Percentiles rank a stretch among this genome's conserved stretches.
These are phyloP conservation scores for Drosophila malerkotliana DNA, from an alignment of 1,140 invertebrate genomes.

Conservation along the genomic window DNA sequence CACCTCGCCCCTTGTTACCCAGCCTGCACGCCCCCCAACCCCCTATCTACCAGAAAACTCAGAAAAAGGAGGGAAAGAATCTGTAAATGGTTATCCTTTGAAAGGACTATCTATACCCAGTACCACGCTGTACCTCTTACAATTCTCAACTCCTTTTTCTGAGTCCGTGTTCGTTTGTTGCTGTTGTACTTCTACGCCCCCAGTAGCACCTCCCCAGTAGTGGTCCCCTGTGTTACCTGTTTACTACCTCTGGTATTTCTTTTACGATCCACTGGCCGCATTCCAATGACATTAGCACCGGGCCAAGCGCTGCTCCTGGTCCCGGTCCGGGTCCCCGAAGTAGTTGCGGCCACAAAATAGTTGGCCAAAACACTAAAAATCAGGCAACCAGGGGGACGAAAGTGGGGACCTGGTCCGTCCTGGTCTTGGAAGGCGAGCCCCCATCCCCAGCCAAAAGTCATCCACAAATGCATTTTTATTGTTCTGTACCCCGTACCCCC, in stretches of 20 bases:
- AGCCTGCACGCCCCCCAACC: conserved; percentile 9
- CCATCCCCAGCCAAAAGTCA: conserved; percentile 39
- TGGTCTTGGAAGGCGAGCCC: conserved; percentile 20
- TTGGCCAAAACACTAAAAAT: conserved; percentile 52
- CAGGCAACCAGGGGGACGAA: conserved; percentile 33
- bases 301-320: conserved; percentile 12
- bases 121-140: no score
- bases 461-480: conserved; percentile 49
- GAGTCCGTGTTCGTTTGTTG: conserved; percentile 49
- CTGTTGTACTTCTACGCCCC: conserved; percentile 53
- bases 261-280: conserved; percentile 72
- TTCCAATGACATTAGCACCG: conserved; percentile 75
- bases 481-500: background rate
- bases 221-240: conserved; percentile 44
- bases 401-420: background rate
- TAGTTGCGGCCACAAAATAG: conserved; percentile 41
- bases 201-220: conserved; percentile 22
- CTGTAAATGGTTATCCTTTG: no score
- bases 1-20: conserved; percentile 11
- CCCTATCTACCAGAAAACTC: background rate
- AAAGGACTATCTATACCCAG: background rate
- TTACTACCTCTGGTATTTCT: conserved; percentile 72
- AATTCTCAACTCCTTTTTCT: conserved; percentile 1
- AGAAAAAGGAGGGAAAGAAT: conserved; percentile 2
- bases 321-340: conserved; percentile 22